phyloP scores from a whole-genome alignment of 2,113 vertebrate species.

The Marmota flaviventris region DNA sequence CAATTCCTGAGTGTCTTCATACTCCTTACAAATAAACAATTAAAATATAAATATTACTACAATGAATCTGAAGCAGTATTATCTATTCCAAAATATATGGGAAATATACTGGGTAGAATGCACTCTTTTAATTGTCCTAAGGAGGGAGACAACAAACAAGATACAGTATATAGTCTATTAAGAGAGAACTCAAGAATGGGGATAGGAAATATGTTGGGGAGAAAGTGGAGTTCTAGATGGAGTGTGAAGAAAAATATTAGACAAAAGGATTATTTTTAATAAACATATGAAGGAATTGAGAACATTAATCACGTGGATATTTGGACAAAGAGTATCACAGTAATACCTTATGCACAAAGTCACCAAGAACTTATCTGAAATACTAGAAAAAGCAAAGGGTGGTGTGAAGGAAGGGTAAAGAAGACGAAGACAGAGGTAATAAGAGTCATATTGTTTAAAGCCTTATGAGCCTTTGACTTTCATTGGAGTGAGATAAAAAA shows the following conservation, averaged over 20 bases:
- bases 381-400: not conserved
- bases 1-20: not conserved
- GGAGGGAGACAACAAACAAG: not conserved
- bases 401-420: not conserved
- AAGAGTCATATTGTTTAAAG: not conserved
- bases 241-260: not conserved
- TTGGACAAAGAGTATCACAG: not conserved
- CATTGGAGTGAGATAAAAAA: not conserved
- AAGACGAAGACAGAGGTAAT: not conserved
- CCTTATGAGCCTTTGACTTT: not conserved
- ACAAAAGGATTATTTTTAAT: not conserved
- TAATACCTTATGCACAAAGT: not conserved
- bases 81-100: not conserved
- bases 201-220: not conserved
- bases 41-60: not conserved
- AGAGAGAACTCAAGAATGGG: not conserved
- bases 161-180: not conserved
- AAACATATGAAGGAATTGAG: not conserved
- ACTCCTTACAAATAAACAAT: conserved; percentile 25
- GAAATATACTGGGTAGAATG: not conserved
- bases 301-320: not conserved
- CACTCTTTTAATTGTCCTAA: not conserved
- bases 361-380: not conserved
- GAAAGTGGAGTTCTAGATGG: not conserved
- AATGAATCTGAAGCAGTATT: not conserved